A percentile compares a stretch with the other conserved stretches of the same genome.
Conservation (phyloP, 2,797 vertebrate species). For the Acrossocheilus wenchowensis region DNA sequence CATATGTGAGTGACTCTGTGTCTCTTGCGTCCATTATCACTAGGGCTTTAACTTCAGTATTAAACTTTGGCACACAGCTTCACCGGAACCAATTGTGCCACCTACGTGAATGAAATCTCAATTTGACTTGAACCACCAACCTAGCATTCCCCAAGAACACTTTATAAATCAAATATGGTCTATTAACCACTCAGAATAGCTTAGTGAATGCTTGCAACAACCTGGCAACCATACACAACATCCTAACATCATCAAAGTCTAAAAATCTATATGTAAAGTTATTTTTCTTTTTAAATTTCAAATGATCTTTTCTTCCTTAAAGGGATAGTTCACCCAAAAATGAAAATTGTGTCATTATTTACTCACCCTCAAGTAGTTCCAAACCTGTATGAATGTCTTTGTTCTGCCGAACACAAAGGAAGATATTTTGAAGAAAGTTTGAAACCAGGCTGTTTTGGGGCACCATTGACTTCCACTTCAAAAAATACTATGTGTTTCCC, state of each 20-base stretch:
- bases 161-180: background rate
- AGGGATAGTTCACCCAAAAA: too few relatives aligned
- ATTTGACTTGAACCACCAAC: background rate
- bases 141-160: background rate
- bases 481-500: too few relatives aligned
- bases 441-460: too few relatives aligned
- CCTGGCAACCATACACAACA: background rate
- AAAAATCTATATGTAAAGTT: background rate
- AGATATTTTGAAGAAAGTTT: too few relatives aligned
- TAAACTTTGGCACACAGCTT: background rate
- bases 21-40: constrained; percentile 15
- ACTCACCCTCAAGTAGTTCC: too few relatives aligned
- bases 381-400: too few relatives aligned
- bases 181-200: background rate
- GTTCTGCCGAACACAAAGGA: too few relatives aligned
- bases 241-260: background rate
- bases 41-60: background rate
- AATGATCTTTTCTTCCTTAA: background rate
- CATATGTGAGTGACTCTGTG: constrained; percentile 4
- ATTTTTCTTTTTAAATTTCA: background rate
- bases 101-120: background rate
- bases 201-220: background rate
- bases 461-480: too few relatives aligned
- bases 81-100: background rate
- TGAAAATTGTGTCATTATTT: too few relatives aligned